These are phyloP conservation scores for Argyresthia albistria DNA, from an alignment of 2,888 invertebrate genomes.

Conservation along the genomic window DNA sequence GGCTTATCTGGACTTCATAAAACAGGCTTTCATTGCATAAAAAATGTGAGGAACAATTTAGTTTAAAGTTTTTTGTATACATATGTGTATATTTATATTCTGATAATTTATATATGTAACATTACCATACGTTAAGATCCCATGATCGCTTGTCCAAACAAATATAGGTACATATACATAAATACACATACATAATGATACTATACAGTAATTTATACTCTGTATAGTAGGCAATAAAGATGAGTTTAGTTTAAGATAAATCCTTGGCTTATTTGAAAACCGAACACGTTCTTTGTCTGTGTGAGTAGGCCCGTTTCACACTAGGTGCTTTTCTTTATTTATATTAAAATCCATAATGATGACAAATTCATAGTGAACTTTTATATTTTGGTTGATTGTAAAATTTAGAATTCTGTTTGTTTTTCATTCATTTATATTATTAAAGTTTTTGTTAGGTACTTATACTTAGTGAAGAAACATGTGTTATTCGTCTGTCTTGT, in stretches of 20 bases:
- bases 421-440: neutral
- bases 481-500: too few species aligned
- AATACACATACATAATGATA: neutral
- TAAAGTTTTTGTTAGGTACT: neutral
- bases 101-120: too few species aligned
- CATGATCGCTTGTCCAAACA: conserved; percentile 4
- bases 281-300: conserved; percentile 25
- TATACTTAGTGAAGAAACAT: neutral
- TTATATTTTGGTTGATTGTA: too few species aligned
- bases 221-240: conserved; percentile 8
- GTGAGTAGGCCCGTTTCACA: conserved; percentile 27
- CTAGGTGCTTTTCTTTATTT: conserved; percentile 16
- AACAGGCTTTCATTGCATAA: too few species aligned
- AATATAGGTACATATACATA: neutral
- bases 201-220: conserved; percentile 5
- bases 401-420: neutral
- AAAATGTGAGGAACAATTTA: too few species aligned
- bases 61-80: too few species aligned
- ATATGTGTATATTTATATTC: too few species aligned
- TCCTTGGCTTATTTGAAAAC: conserved; percentile 34
- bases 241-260: conserved; percentile 8
- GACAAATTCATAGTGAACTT: too few species aligned
- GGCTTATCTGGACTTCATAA: too few species aligned
- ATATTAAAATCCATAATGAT: too few species aligned
- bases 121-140: conserved; percentile 1